Percentiles rank a stretch among this genome's conserved stretches.
Evolutionary conservation across 1,140 invertebrate species (phyloP).

Genomic region (Schlechtendalia chinensis): DNA sequence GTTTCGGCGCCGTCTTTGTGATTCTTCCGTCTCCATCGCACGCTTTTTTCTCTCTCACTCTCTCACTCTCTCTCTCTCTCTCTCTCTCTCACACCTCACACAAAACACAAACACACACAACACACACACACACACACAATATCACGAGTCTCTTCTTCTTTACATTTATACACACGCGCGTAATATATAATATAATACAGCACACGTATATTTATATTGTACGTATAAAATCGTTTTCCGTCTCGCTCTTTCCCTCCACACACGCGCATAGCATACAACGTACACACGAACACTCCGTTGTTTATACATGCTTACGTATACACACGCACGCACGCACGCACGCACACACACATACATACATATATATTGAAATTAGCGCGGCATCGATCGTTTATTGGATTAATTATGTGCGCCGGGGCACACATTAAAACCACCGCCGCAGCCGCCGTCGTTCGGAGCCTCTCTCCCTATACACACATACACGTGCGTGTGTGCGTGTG

Average conservation of each 20-base stretch:
- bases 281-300: no score
- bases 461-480: not conserved
- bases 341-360: not conserved
- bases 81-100: not conserved
- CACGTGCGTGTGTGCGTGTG: no score
- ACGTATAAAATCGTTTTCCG: slow-evolving; percentile 20
- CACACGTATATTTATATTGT: slow-evolving; percentile 2
- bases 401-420: slow-evolving; percentile 41
- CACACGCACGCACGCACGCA: slow-evolving; percentile 13
- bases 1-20: slow-evolving; percentile 48
- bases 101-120: no score
- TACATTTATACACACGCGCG: no score
- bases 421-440: slow-evolving; percentile 32
- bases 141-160: no score
- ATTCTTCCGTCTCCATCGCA: not conserved
- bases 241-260: not conserved
- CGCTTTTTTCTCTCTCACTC: not conserved
- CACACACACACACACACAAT: no score
- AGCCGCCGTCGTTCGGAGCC: not conserved
- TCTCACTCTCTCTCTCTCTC: not conserved
- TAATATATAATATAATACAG: slow-evolving; percentile 21
- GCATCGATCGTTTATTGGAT: slow-evolving; percentile 50
- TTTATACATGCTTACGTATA: not conserved
- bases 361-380: slow-evolving; percentile 49
- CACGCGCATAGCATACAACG: not conserved